Evolutionary conservation across 2,113 vertebrate species (phyloP), one percentile per base, ranked within the genome.

Genomic region (Saccopteryx leptura): DNA sequence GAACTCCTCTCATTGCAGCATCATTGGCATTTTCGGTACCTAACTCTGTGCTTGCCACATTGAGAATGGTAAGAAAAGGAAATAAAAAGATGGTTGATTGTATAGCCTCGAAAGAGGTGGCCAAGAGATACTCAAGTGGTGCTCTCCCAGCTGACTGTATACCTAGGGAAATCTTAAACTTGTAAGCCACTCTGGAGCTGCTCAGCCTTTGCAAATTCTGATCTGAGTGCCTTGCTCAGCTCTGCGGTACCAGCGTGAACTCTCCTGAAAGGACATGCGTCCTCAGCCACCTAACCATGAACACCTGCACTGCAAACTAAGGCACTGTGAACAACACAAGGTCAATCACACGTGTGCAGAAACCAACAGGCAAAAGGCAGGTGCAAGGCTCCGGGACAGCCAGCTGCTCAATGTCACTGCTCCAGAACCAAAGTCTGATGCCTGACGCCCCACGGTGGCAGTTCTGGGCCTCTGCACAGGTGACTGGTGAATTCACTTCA

Each of bases 341-440:
- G 17, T 31, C 46, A 61, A 54, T 74, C 74, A 7, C 19, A 2
- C 0, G 19, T 7, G 46, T 28, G 18, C 80, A 7, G 28, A 65
- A n/a, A 61, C 50, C 69, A 33, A 2, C 52, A 61, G 86, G 54
- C 83, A 28, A 39, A 31, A 50, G 28, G 65, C 21, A 48, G 81
- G 58, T 58, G 60, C 12, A 8, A 2, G 1, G 66, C 81, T 56
- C 23, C 10, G 23, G 68, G 58, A 18, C 28, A 61, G 54, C 61
- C 24, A 1, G 79, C 4, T 4, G 48, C 65, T 91, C 65, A 14
- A 21, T 15, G 56, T 56, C 28, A 1, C 58, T 18, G 28, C 17
- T 21, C 9, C 15, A 7, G 71, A 1, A 21, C 71, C 65, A 4
- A 0, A 0, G 18, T 52, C 76, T 2, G 58, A 69, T 1, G 15